Percentiles rank a stretch among this genome's conserved stretches.
These are phyloP conservation scores for Rhombomys opimus DNA, from an alignment of 2,113 vertebrate genomes.

Conservation along the genomic window DNA sequence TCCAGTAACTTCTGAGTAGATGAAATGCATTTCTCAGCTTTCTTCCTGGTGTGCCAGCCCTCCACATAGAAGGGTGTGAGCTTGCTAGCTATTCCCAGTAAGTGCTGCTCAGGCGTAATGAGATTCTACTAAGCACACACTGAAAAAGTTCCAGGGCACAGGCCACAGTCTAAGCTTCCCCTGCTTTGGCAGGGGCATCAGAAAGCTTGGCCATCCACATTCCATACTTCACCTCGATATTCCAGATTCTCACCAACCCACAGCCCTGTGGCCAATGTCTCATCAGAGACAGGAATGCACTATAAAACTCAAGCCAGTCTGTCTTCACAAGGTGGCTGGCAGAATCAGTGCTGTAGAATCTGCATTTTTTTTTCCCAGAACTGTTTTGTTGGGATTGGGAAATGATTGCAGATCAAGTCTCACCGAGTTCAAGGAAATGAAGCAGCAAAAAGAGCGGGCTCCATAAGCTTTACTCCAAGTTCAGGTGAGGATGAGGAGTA, in stretches of 20 bases:
- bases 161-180: neutral
- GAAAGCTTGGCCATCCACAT: accelerated
- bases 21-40: neutral
- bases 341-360: slow-evolving; percentile 1
- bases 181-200: accelerated
- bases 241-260: neutral
- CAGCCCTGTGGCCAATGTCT: neutral
- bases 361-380: slow-evolving; percentile 49
- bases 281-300: neutral
- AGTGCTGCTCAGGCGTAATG: accelerated
- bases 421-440: slow-evolving; percentile 66
- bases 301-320: neutral
- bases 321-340: neutral
- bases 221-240: neutral
- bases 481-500: slow-evolving; percentile 10
- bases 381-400: neutral
- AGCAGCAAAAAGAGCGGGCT: slow-evolving; percentile 31
- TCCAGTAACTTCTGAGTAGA: neutral
- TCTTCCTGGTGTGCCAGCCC: neutral
- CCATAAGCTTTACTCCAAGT: neutral
- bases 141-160: neutral
- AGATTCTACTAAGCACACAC: accelerated
- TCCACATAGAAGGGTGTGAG: accelerated
- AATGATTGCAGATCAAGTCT: slow-evolving; percentile 47
- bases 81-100: neutral